These are phyloP conservation scores for Eristalinus sepulchralis DNA, from an alignment of 2,888 invertebrate species.

Conservation along the genomic window DNA sequence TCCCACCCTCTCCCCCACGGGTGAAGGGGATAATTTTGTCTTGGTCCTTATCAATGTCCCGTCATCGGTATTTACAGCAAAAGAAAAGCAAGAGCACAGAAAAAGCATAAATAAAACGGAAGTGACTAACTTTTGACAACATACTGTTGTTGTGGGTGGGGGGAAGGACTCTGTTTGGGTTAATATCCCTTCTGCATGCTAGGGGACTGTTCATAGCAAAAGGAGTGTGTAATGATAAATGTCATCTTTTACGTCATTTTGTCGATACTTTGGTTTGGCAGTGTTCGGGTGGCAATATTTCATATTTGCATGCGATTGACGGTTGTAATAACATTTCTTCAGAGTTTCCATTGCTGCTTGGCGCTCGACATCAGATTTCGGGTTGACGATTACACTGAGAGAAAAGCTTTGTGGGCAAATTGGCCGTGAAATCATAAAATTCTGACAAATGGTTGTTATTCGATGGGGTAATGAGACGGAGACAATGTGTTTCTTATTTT, in stretches of 20 bases:
- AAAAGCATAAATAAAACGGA: not conserved
- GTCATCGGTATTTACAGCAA: conserved; percentile 57
- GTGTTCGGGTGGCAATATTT: conserved; percentile 44
- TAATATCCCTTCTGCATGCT: conserved; percentile 11
- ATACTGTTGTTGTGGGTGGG: conserved; percentile 14
- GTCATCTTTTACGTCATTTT: conserved; percentile 51
- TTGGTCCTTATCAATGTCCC: conserved; percentile 59
- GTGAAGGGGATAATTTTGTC: conserved; percentile 46
- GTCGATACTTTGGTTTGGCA: conserved; percentile 42
- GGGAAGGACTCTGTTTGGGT: not conserved
- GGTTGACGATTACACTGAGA: conserved; percentile 46
- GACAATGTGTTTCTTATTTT: not conserved
- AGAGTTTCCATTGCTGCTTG: not conserved
- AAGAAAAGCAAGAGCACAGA: not conserved
- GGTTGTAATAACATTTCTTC: conserved; percentile 44
- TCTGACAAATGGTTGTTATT: conserved; percentile 36
- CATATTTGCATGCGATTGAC: conserved; percentile 59
- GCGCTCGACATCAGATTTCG: not conserved
- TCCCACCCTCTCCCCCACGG: not conserved
- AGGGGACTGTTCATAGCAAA: conserved; percentile 3
- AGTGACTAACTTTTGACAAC: conserved; percentile 51
- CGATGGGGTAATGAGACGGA: conserved; percentile 1
- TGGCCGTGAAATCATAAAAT: conserved; percentile 51
- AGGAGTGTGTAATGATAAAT: conserved; percentile 50
- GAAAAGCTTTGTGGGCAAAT: conserved; percentile 47